Evolutionary conservation across 2,113 vertebrate species (phyloP).

Genomic region (Syrmaticus mikado): DNA sequence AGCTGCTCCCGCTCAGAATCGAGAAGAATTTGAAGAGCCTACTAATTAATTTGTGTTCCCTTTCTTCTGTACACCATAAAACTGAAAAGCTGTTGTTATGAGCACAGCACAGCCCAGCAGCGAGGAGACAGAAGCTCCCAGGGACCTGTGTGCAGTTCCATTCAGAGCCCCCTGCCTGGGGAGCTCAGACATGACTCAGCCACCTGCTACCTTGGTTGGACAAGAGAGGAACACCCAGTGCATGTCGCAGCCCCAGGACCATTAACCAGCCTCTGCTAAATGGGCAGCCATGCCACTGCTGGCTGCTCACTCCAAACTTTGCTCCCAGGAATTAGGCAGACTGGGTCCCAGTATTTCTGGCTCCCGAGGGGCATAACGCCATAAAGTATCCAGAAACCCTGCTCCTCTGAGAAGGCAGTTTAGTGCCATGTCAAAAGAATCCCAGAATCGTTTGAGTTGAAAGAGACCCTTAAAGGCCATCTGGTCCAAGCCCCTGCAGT

Average conservation of each 20-base stretch:
- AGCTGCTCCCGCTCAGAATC: neutral
- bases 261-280: neutral
- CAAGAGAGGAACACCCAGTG: neutral
- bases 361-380: neutral
- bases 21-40: conserved; percentile 13
- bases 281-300: neutral
- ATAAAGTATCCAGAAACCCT: neutral
- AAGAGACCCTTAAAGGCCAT: no score
- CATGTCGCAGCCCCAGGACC: rapidly evolving
- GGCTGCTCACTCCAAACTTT: neutral
- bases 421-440: neutral
- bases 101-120: neutral
- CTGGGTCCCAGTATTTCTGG: neutral
- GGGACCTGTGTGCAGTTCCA: neutral
- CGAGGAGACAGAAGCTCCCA: rapidly evolving
- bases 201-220: neutral
- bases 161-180: neutral
- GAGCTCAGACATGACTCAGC: neutral
- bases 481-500: no score
- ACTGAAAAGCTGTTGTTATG: neutral
- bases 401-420: neutral
- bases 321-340: neutral
- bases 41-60: neutral
- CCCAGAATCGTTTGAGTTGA: neutral
- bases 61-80: neutral